Conservation (phyloP, 2,888 invertebrate genomes). For the Sarcophaga variegata region DNA sequence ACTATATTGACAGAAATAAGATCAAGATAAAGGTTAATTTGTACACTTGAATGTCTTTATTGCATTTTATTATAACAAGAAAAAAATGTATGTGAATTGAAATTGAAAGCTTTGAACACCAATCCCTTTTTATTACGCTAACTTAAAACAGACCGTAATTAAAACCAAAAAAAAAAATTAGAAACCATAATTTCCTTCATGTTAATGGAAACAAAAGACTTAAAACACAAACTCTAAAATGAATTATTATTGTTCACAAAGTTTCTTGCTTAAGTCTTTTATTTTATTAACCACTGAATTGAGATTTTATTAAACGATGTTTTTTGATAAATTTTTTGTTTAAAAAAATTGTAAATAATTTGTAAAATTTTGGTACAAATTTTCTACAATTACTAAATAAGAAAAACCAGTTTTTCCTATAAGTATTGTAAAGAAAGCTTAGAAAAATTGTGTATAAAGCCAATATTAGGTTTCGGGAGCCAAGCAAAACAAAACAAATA, state of each 20-base stretch:
- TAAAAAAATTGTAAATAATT: background rate
- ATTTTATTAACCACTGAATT: slow-evolving; percentile 12
- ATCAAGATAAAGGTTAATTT: too few relatives aligned
- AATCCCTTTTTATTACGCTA: too few relatives aligned
- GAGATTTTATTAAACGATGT: background rate
- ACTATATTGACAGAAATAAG: too few relatives aligned
- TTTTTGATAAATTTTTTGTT: background rate
- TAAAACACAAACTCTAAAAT: slow-evolving; percentile 5
- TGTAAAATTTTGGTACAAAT: background rate
- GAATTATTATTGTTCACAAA: background rate
- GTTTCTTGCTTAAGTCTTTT: slow-evolving; percentile 34
- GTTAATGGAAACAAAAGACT: slow-evolving; percentile 6
- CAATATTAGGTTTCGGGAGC: background rate
- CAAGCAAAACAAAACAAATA: background rate
- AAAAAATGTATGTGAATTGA: too few relatives aligned
- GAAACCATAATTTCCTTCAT: too few relatives aligned
- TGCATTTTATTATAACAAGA: too few relatives aligned
- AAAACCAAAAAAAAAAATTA: too few relatives aligned
- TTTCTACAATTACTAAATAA: background rate
- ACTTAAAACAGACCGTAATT: too few relatives aligned
- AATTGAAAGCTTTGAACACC: too few relatives aligned
- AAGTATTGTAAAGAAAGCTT: background rate
- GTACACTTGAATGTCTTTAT: too few relatives aligned
- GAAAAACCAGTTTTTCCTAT: slow-evolving; percentile 39
- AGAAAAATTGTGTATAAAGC: background rate